These are phyloP conservation scores for Lacerta viridis DNA, from an alignment of 2,797 vertebrate genomes.

Conservation along the genomic window DNA sequence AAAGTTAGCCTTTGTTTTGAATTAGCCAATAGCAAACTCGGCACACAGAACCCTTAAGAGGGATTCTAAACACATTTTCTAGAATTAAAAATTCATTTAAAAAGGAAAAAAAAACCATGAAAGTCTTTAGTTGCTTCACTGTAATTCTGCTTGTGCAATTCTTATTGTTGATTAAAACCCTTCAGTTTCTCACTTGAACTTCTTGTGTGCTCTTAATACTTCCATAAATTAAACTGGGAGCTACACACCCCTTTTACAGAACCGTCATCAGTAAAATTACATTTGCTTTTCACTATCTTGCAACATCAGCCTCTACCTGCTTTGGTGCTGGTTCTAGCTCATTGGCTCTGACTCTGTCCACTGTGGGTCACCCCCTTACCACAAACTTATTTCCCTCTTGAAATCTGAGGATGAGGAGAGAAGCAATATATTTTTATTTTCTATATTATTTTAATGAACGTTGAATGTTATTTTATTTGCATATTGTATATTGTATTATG, in stretches of 20 bases:
- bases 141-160: neutral
- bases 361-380: too few relatives aligned
- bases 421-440: too few relatives aligned
- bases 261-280: neutral
- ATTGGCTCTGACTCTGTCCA: too few relatives aligned
- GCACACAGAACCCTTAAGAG: neutral
- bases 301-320: neutral
- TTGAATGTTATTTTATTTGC: too few relatives aligned
- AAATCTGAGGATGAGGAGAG: too few relatives aligned
- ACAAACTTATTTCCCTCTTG: too few relatives aligned
- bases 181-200: neutral
- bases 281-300: neutral
- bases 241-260: neutral
- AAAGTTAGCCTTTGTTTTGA: neutral
- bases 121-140: neutral
- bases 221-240: neutral
- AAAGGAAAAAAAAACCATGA: neutral
- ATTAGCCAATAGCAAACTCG: neutral
- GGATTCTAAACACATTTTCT: neutral
- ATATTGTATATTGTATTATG: too few relatives aligned
- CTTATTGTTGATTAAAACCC: neutral
- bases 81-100: neutral
- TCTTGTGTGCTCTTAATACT: neutral
- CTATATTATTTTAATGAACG: too few relatives aligned
- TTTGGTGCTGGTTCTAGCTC: too few relatives aligned